Evolutionary conservation across 2,888 invertebrate species (phyloP).

Genomic region (Pachymerium ferrugineum): DNA sequence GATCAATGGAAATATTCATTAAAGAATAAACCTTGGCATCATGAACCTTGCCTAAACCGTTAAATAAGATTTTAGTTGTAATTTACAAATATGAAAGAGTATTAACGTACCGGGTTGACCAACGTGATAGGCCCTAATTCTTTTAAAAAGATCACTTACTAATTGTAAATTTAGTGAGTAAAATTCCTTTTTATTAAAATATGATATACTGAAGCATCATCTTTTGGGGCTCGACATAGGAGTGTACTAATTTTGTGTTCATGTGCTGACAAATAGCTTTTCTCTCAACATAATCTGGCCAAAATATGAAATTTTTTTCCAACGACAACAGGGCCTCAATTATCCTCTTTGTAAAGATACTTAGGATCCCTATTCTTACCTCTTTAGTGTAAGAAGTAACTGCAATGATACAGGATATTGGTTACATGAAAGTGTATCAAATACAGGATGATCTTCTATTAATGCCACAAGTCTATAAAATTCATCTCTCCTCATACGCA

Average conservation of each 20-base stretch:
- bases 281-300: not conserved
- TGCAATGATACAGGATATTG: not conserved
- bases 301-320: not conserved
- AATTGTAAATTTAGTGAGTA: not conserved
- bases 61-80: not conserved
- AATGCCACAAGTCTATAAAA: not conserved
- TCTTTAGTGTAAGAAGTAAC: not conserved
- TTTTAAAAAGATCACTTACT: not conserved
- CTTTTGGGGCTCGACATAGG: not conserved
- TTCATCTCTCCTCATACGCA: not conserved
- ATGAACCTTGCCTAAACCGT: not conserved
- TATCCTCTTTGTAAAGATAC: not conserved
- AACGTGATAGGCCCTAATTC: not conserved
- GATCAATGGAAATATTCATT: not conserved
- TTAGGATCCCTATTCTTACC: too few species aligned
- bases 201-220: not conserved
- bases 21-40: not conserved
- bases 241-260: too few species aligned
- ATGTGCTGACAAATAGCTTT: not conserved
- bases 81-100: not conserved
- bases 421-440: not conserved
- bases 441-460: not conserved
- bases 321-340: not conserved
- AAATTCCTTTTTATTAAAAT: not conserved
- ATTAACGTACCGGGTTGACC: not conserved